Base-by-base conservation (phyloP, 2,797 vertebrate species). In the Lepus townsendii region DNA sequence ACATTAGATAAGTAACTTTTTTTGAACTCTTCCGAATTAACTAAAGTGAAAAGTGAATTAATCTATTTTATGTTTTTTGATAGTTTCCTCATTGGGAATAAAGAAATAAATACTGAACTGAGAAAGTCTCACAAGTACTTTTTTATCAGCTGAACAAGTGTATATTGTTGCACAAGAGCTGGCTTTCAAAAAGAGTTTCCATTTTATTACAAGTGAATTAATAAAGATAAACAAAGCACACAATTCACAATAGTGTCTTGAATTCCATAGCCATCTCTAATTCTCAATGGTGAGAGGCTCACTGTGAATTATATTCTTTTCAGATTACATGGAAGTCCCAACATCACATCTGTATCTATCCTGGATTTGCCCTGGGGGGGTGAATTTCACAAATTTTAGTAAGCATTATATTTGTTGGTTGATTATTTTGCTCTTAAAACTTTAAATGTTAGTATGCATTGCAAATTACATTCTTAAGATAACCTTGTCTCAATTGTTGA, bases 381-480 rank as follows among this genome's bases (percentile, higher is more conserved):
- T 3, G n/a, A 30, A 75, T 22, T 0, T 4, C 47, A 91, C 5
- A 50, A 30, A 87, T 68, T 7, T 92, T 72, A 1, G 62, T 82
- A 57, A 87, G 66, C 62, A 20, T 82, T 76, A 72, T 77, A 78
- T 90, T 88, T 54, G 3, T 62, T 92, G 71, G 82, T 24, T 79
- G 13, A 82, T 85, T 52, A 20, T 19, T 92, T 71, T 68, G 22
- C 27, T 24, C 3, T 62, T 0, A 42, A 92, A 60, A 78, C 50
- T 68, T 65, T 20, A 76, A 91, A 75, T 10, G 66, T 66, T 84
- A 66, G 12, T 69, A 52, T n/a, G 63, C 69, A 86, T 78, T 88
- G 2, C 10, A 89, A 80, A 86, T 54, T 72, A 26, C 4, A 42
- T 89, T 50, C 47, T 79, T 71, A 42, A 42, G 42, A 42, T 42